These are phyloP conservation scores for Melopsittacus undulatus DNA, from an alignment of 2,797 vertebrate species.

Conservation along the genomic window DNA sequence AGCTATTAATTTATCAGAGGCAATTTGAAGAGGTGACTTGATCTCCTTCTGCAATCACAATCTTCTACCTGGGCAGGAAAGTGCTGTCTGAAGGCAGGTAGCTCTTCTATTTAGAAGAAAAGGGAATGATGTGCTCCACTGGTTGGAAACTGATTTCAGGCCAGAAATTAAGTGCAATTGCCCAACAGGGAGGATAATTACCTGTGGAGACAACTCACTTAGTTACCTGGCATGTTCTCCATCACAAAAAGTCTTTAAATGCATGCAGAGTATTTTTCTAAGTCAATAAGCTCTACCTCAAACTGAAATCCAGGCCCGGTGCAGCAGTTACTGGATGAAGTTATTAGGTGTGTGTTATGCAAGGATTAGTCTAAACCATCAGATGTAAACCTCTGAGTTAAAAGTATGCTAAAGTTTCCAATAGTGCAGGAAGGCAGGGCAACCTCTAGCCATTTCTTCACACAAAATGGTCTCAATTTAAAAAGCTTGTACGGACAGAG, in stretches of 20 bases:
- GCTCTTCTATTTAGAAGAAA: conserved; percentile 13
- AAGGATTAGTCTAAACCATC: conserved; percentile 10
- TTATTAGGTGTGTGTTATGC: not conserved
- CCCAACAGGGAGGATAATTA: conserved; percentile 28
- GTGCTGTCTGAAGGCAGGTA: conserved; percentile 9
- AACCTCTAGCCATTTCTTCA: not conserved
- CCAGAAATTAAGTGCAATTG: conserved; percentile 40
- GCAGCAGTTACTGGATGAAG: conserved; percentile 20
- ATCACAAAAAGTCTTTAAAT: conserved; percentile 30
- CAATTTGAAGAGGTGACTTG: conserved; percentile 44
- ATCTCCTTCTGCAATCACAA: not conserved
- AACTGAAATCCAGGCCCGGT: not conserved
- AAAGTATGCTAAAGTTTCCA: conserved; percentile 7
- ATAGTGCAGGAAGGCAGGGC: not conserved
- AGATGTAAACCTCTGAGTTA: conserved; percentile 11
- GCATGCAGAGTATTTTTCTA: conserved; percentile 52
- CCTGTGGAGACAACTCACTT: not conserved
- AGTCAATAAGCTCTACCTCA: conserved; percentile 58
- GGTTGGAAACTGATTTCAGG: conserved; percentile 41
- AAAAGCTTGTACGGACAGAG: not conserved
- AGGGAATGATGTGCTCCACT: conserved; percentile 31
- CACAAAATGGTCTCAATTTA: not conserved
- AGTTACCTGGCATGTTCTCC: conserved; percentile 29
- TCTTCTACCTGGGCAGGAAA: conserved; percentile 14
- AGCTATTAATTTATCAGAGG: conserved; percentile 60